Evolutionary conservation across 2,888 invertebrate species (phyloP), one percentile per base, ranked within the genome.

Genomic region (Deilephila elpenor): DNA sequence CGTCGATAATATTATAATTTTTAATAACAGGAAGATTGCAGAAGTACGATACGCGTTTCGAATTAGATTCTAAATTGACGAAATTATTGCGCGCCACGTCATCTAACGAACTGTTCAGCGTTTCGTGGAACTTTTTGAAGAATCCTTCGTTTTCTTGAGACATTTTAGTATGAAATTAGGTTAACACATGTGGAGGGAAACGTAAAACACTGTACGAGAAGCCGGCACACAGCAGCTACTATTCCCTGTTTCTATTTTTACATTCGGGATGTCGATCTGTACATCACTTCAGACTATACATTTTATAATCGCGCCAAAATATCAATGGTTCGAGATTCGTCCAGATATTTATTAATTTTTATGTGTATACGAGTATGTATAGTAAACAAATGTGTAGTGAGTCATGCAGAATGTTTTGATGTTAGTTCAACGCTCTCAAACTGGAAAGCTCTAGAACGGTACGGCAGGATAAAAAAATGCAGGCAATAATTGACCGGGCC

Each of bases 81-180:
- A 98, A 97, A 81, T 95, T 95, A 80, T 96, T 96, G 76, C 96
- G 95, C 74, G 96, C 95, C 71, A 95, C 92, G 76, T 95, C 95
- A 79, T 93, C 89, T 78, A 96, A 85, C 60, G 95, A 89, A 82
- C 93, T 92, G 81, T 95, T 95, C 73, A 96, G 90, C 59, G 93
- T 92, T 80, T 96, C 93, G 86, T 96, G 96, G 86, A 96, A 96
- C 76, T 95, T 95, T 88, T 96, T 96, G 86, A 97, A 96, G 88
- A 96, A 96, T 71, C 95, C 95, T 59, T 87, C 89, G 73, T 80
- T 86, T 75, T 87, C 85, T 84, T 89, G 84, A 71, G 93, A 82
- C 94, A 94, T 94, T 84, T 84, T 67, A 14, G 20, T 7, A 37
- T 34, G 8, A 17, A 51, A 51, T 51, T 82, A 73, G 74, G 75